phyloP scores from a whole-genome alignment of 2,888 invertebrate species.

The Acleris holmiana region DNA sequence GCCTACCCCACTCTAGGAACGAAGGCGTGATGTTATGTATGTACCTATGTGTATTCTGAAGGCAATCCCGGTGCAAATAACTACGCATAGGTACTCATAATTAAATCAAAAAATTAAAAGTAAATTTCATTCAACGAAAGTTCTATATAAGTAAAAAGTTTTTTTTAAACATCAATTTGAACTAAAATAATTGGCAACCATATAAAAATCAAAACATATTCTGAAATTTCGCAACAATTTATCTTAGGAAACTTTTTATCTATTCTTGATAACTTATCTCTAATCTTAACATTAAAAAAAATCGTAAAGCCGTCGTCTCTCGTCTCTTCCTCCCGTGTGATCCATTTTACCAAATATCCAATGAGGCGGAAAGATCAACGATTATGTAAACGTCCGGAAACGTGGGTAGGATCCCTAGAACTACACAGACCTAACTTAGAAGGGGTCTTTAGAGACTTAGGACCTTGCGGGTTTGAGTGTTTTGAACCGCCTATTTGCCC shows the following conservation, averaged over 20 bases:
- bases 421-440: conserved; percentile 50
- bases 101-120: too few relatives aligned
- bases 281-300: conserved; percentile 27
- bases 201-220: neutral
- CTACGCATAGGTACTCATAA: too few relatives aligned
- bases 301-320: neutral
- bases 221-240: conserved; percentile 18
- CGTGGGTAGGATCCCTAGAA: conserved; percentile 60
- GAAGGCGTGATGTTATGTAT: too few relatives aligned
- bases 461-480: conserved; percentile 50
- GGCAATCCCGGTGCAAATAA: too few relatives aligned
- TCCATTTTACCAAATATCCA: conserved; percentile 47
- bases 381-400: conserved; percentile 69
- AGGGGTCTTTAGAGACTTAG: conserved; percentile 48
- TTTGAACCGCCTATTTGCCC: conserved; percentile 53
- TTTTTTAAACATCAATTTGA: too few relatives aligned
- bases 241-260: conserved; percentile 30
- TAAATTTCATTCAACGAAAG: too few relatives aligned
- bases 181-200: neutral
- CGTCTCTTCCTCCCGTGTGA: conserved; percentile 15
- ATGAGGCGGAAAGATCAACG: conserved; percentile 68
- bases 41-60: too few relatives aligned
- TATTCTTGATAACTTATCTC: conserved; percentile 32
- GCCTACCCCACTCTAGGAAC: too few relatives aligned
- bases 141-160: too few relatives aligned